phyloP scores from a whole-genome alignment of 2,797 vertebrate genomes.

The Danionella dracula region DNA sequence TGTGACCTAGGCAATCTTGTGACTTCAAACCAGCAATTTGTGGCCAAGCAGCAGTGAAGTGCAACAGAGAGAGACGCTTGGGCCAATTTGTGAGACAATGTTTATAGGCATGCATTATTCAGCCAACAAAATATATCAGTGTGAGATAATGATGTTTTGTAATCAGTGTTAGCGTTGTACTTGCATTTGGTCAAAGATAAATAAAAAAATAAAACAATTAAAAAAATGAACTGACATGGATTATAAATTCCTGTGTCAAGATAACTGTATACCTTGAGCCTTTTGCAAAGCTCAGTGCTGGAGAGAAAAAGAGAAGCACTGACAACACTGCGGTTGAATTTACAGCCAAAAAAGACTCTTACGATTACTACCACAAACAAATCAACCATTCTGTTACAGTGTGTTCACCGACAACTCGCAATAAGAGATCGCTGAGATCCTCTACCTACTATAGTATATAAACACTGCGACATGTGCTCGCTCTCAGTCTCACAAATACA shows the following conservation, averaged over 20 bases:
- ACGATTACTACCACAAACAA: not conserved
- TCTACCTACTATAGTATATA: conserved; percentile 55
- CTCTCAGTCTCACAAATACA: conserved; percentile 26
- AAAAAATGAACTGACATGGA: not conserved
- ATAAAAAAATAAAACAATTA: no score
- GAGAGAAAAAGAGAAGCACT: not conserved
- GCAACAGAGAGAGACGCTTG: not conserved
- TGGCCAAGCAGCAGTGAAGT: not conserved
- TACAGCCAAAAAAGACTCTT: not conserved
- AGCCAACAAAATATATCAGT: not conserved
- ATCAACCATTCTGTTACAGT: not conserved
- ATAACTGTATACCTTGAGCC: not conserved
- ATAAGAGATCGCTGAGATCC: conserved; percentile 4
- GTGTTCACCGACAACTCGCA: not conserved
- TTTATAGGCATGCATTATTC: not conserved
- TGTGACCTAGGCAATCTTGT: not conserved
- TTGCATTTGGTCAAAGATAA: no score
- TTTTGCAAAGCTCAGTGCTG: not conserved
- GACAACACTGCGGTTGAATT: not conserved
- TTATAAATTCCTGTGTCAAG: not conserved
- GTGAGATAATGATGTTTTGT: not conserved
- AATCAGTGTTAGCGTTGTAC: no score
- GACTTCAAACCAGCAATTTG: conserved; percentile 1
- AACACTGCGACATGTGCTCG: conserved; percentile 47
- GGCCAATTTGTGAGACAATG: not conserved